Conservation (phyloP, 2,888 invertebrate species). For the Cheilosia vulpina region DNA sequence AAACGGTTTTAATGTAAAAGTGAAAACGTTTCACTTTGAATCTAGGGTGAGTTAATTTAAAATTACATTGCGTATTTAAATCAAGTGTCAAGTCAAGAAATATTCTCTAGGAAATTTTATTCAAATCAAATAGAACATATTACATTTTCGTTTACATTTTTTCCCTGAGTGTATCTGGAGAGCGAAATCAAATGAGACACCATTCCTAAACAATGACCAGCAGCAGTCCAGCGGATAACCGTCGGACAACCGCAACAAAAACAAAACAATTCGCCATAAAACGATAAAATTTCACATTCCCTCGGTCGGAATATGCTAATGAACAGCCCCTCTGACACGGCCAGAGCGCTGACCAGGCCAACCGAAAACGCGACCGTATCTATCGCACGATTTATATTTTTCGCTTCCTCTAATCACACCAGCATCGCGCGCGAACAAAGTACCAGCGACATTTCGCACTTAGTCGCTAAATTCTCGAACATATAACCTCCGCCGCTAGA, state of each 20-base stretch:
- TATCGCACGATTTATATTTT: constrained; percentile 44
- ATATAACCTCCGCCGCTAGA: constrained; percentile 12
- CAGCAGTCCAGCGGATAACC: not conserved
- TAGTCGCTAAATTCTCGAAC: constrained; percentile 33
- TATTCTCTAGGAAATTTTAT: too few species aligned
- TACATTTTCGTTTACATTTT: too few species aligned
- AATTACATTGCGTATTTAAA: too few species aligned
- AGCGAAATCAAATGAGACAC: too few species aligned
- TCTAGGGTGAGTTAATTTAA: too few species aligned
- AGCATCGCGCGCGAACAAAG: constrained; percentile 23
- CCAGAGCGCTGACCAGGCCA: constrained; percentile 8
- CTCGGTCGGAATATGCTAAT: constrained; percentile 29
- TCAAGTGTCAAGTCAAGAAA: too few species aligned
- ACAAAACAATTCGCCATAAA: constrained; percentile 16
- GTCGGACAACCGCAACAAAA: not conserved
- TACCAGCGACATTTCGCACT: constrained; percentile 25
- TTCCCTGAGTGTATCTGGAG: too few species aligned
- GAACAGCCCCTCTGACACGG: not conserved
- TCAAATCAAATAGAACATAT: too few species aligned
- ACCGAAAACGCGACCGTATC: constrained; percentile 16
- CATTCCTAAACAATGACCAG: constrained; percentile 1
- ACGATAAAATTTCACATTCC: constrained; percentile 50
- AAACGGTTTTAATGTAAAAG: too few species aligned
- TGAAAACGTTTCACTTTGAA: too few species aligned
- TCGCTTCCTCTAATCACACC: constrained; percentile 23